Conservation (phyloP, 2,113 vertebrate genomes). For the Eurypyga helias region DNA sequence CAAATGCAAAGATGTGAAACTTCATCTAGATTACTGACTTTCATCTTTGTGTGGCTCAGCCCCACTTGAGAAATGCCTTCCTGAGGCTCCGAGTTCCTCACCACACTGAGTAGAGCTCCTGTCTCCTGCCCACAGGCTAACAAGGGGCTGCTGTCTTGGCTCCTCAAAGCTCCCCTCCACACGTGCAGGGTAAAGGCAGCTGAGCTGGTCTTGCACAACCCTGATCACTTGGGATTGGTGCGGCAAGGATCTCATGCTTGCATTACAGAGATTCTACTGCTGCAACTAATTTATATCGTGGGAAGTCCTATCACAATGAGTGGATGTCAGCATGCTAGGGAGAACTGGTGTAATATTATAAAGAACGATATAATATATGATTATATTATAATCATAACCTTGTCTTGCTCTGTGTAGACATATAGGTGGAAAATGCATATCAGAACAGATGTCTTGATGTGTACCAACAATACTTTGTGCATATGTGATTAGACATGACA, state of each 20-base stretch:
- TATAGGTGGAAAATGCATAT: neutral
- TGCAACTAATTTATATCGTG: neutral
- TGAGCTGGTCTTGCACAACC: neutral
- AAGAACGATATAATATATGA: no score
- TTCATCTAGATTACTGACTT: neutral
- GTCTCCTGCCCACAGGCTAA: neutral
- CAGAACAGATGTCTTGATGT: conserved; percentile 50
- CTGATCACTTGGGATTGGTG: neutral
- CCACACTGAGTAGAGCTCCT: neutral
- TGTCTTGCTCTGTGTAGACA: neutral
- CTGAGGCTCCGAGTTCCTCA: rapidly evolving
- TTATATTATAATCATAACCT: conserved; percentile 18
- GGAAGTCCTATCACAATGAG: neutral
- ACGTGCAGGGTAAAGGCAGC: neutral
- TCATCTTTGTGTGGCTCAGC: neutral
- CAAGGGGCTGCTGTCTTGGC: rapidly evolving
- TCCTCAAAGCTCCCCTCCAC: neutral
- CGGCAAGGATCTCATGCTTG: neutral
- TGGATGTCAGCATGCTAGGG: neutral
- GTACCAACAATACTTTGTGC: neutral
- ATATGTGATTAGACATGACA: neutral
- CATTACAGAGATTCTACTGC: neutral
- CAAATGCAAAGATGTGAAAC: neutral
- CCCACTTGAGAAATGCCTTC: neutral
- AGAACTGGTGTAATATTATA: neutral